Evolutionary conservation across 2,888 invertebrate species (phyloP).

Genomic region (Rhaphigaster nebulosa): DNA sequence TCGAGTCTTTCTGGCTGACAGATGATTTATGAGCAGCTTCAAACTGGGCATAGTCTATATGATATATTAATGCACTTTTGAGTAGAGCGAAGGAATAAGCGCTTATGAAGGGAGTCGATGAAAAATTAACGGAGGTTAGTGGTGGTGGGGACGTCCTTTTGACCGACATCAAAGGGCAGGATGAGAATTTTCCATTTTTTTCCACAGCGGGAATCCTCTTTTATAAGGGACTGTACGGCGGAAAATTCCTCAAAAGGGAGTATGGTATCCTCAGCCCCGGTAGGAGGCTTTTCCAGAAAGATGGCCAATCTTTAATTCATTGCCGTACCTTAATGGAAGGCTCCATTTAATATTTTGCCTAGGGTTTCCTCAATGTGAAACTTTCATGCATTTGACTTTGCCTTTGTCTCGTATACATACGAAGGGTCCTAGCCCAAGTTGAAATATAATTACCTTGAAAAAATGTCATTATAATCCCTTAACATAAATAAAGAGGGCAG

Average conservation of each 20-base stretch:
- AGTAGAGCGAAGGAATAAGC: background rate
- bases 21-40: conserved; percentile 28
- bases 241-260: conserved; percentile 34
- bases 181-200: conserved; percentile 40
- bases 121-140: conserved; percentile 27
- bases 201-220: background rate
- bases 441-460: background rate
- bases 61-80: conserved; percentile 45
- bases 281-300: background rate
- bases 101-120: conserved; percentile 31
- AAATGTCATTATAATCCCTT: background rate
- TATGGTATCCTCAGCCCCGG: background rate
- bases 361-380: background rate
- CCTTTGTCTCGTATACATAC: background rate
- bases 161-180: conserved; percentile 17
- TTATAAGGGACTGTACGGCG: conserved; percentile 17
- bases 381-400: background rate
- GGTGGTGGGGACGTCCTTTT: conserved; percentile 8
- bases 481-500: background rate
- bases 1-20: background rate
- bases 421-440: background rate
- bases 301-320: conserved; percentile 31
- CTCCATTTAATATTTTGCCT: background rate
- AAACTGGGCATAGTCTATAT: background rate
- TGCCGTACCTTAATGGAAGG: conserved; percentile 31